phyloP scores from a whole-genome alignment of 2,797 vertebrate genomes.

The Schizothorax lantsangensis region DNA sequence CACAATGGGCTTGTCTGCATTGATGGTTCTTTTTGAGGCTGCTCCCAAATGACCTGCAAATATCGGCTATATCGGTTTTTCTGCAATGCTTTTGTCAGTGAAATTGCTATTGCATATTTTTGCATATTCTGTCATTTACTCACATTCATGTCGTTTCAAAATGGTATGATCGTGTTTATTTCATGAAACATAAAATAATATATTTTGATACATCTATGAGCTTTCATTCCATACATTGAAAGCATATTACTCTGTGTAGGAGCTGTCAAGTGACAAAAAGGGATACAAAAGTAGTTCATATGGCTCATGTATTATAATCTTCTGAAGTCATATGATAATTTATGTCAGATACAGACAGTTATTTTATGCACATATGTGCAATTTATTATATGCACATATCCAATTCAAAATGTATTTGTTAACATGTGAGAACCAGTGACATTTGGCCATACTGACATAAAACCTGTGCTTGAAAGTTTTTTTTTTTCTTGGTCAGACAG shows the following conservation, averaged over 20 bases:
- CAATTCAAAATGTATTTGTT: background rate
- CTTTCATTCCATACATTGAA: background rate
- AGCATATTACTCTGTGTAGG: background rate
- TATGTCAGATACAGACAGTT: background rate
- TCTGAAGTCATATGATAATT: background rate
- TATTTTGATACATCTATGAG: background rate
- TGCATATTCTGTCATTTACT: background rate
- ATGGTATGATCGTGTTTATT: background rate
- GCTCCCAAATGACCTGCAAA: background rate
- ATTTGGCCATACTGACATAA: background rate
- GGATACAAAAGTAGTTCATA: background rate
- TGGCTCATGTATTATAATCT: background rate
- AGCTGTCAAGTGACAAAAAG: background rate
- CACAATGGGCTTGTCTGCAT: background rate
- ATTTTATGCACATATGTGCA: background rate
- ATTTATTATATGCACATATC: background rate
- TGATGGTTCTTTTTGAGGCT: background rate
- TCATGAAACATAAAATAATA: background rate
- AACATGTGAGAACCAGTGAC: background rate
- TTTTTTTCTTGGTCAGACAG: background rate
- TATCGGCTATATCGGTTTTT: background rate
- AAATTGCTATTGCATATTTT: background rate
- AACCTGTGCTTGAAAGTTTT: background rate
- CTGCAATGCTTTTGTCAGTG: background rate
- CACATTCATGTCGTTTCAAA: background rate